Evolutionary conservation across 2,113 vertebrate species (phyloP).

Genomic region (Sylvilagus bachmani): DNA sequence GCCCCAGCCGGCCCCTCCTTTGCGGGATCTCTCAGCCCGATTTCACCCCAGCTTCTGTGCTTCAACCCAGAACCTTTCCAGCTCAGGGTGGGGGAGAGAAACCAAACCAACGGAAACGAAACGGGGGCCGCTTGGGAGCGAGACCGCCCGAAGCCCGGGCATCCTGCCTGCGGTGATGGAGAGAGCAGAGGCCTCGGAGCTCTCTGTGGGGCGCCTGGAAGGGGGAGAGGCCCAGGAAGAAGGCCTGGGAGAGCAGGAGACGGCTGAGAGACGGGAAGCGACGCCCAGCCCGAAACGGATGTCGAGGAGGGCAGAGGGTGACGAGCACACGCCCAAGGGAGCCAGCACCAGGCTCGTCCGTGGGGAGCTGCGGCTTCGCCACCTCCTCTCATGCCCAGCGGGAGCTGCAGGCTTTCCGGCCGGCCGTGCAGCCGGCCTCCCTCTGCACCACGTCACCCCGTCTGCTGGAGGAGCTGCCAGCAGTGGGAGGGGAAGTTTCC

Average conservation of each 20-base stretch:
- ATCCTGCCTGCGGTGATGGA: accelerated
- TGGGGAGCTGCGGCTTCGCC: neutral
- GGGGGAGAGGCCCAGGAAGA: neutral
- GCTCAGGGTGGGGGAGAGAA: neutral
- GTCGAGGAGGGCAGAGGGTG: constrained; percentile 36
- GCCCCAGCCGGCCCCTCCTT: too few species aligned
- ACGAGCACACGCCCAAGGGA: neutral
- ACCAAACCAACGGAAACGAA: neutral
- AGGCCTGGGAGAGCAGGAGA: neutral
- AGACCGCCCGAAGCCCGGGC: neutral
- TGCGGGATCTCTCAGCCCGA: too few species aligned
- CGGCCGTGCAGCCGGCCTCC: neutral
- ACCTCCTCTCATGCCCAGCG: neutral
- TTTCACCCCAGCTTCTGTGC: neutral
- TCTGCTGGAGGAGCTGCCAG: neutral
- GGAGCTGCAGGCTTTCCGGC: neutral
- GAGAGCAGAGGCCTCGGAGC: too few species aligned
- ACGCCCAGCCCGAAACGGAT: neutral
- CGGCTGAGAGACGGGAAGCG: neutral
- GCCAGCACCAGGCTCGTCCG: constrained; percentile 18
- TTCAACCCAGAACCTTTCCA: neutral
- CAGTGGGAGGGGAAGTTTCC: neutral
- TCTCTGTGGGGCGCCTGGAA: too few species aligned
- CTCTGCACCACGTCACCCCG: neutral
- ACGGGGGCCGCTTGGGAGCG: accelerated